Evolutionary conservation across 2,888 invertebrate species (phyloP).

Genomic region (Andrena hattorfiana): DNA sequence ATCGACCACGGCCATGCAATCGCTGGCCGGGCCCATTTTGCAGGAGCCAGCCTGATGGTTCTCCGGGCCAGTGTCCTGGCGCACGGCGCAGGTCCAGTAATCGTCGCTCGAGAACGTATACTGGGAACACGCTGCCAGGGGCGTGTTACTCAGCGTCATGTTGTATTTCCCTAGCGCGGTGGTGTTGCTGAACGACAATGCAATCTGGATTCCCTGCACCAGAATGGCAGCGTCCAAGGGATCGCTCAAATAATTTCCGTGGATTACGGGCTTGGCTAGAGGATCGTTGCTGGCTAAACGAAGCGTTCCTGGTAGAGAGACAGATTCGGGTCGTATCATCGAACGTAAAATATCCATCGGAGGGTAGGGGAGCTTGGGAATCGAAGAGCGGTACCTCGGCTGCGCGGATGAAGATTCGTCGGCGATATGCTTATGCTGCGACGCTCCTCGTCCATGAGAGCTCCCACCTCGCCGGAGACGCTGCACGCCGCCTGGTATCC

Average conservation of each 20-base stretch:
- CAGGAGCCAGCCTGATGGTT: conserved; percentile 94
- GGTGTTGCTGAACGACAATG: conserved; percentile 87
- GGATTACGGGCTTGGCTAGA: conserved; percentile 89
- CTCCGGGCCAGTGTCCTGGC: conserved; percentile 91
- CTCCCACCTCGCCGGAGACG: conserved; percentile 84
- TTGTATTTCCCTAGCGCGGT: conserved; percentile 84
- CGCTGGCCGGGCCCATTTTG: conserved; percentile 91
- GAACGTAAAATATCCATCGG: too few species aligned
- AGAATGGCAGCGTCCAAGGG: conserved; percentile 88
- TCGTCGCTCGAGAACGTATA: conserved; percentile 87
- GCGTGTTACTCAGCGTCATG: conserved; percentile 74
- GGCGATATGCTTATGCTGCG: conserved; percentile 86
- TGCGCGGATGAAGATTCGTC: conserved; percentile 89
- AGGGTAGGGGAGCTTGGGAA: background rate
- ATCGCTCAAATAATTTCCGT: conserved; percentile 91
- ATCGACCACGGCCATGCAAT: conserved; percentile 91
- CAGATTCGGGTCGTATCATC: background rate
- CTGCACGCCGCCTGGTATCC: conserved; percentile 89
- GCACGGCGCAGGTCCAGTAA: conserved; percentile 92
- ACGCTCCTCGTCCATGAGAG: conserved; percentile 78
- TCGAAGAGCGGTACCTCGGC: conserved; percentile 85
- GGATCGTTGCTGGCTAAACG: conserved; percentile 89
- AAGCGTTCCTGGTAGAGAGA: conserved; percentile 73
- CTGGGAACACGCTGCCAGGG: conserved; percentile 75
- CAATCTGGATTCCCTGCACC: conserved; percentile 88